Evolutionary conservation across 2,113 vertebrate genomes (phyloP).

Genomic region (Octodon degus): DNA sequence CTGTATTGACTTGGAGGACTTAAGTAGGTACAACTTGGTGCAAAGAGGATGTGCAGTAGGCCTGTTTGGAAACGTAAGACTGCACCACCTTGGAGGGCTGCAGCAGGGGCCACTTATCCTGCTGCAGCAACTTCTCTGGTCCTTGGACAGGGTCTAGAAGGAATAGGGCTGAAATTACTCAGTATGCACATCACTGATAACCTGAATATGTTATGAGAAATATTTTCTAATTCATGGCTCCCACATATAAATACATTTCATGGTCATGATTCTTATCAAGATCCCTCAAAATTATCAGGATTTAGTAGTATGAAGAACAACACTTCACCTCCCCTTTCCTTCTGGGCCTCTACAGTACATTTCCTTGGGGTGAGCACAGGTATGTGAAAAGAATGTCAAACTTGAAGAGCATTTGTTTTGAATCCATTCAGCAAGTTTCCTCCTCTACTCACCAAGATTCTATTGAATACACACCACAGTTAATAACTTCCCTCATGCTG

Average conservation of each 20-base stretch:
- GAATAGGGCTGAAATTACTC: neutral
- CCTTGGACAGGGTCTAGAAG: neutral
- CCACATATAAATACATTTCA: neutral
- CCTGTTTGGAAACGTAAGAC: neutral
- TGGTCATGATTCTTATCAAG: slow-evolving; percentile 4
- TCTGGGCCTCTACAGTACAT: neutral
- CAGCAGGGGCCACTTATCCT: neutral
- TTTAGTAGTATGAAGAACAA: slow-evolving; percentile 27
- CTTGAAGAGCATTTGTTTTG: neutral
- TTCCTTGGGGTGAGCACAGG: neutral
- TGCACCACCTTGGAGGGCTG: neutral
- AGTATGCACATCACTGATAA: slow-evolving; percentile 21
- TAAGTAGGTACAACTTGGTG: neutral
- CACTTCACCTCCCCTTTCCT: neutral
- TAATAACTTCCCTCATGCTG: neutral
- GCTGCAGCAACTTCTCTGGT: neutral
- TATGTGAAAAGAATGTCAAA: neutral
- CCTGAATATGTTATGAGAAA: neutral
- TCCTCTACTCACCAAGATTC: neutral
- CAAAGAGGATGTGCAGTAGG: neutral
- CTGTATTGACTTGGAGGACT: neutral
- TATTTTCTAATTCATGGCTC: neutral
- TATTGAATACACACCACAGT: neutral
- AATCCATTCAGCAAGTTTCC: neutral
- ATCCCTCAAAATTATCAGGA: slow-evolving; percentile 18